These are phyloP conservation scores for Anodontia alba DNA, from an alignment of 2,888 invertebrate genomes.

Conservation along the genomic window DNA sequence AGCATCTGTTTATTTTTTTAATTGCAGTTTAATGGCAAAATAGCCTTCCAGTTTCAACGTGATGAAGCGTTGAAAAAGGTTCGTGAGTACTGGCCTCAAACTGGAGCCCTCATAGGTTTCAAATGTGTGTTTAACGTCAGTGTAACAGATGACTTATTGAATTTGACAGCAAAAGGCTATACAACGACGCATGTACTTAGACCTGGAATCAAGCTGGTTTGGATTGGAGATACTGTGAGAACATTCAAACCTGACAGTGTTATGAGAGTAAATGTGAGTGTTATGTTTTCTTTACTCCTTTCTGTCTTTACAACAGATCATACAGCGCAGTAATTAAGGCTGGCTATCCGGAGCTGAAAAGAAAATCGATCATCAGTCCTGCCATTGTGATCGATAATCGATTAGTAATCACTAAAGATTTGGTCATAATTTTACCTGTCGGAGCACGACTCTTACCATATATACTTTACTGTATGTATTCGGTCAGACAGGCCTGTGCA, in stretches of 20 bases:
- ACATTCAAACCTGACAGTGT: conserved; percentile 99
- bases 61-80: conserved; percentile 87
- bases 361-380: no score
- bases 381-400: no score
- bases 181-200: conserved; percentile 95
- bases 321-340: no score
- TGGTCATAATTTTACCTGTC: no score
- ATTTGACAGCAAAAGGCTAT: conserved; percentile 88
- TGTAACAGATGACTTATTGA: conserved; percentile 83
- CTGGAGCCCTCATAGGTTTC: conserved; percentile 79
- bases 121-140: conserved; percentile 83
- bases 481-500: no score
- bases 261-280: conserved; percentile 92
- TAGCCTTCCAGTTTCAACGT: conserved; percentile 94
- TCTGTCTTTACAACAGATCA: no score
- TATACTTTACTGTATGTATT: no score
- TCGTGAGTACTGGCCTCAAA: conserved; percentile 31
- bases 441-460: no score
- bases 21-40: conserved; percentile 96
- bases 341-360: no score
- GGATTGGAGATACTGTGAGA: conserved; percentile 95
- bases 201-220: conserved; percentile 92
- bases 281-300: not conserved
- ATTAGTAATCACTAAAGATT: no score
- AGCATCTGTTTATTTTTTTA: no score